Base-by-base conservation (phyloP, 2,797 vertebrate species). In the Heliangelus exortis region DNA sequence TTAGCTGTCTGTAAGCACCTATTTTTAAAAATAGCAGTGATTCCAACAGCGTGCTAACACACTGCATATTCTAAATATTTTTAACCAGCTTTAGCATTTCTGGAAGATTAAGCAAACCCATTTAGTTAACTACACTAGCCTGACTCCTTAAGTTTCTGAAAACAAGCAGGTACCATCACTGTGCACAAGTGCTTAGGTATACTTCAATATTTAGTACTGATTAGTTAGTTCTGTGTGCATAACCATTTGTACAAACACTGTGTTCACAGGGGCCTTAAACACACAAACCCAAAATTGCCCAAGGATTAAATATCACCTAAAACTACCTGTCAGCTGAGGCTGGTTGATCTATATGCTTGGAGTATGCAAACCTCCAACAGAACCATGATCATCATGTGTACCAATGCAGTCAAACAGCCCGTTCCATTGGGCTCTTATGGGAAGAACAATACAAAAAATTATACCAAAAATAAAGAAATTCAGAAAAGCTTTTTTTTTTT, bases 221-320 rank as follows among this genome's bases (percentile, higher is more conserved):
- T 93, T 95, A 81, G 54, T 83, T 77, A 80, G 51, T 55, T 86
- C 50, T 87, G 58, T 91, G 50, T 84, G 54, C 36, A 4, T 61
- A 81, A 43, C 73, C 10, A 17, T 79, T 73, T 87, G 41, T 85
- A 71, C 47, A 83, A 92, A 72, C 58, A 72, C 7, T 43, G 34
- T 41, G 25, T 68, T 87, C 54, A 62, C 25, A 41, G 28, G 59
- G 33, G 83, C 62, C 78, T 92, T 94, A 89, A 87, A 74, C 51
- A 93, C 48, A 83, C 41, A 78, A 61, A 58, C 92, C 61, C 47
- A 58, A 87, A 83, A 69, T 78, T 43, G 91, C 93, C 51, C 51
- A 76, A 85, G 48, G 79, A 80, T 78, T 95, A 81, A 84, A 66
- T 1, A 1, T 53, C 41, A 39, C 54, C 50, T 87, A 47, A 85